These are phyloP conservation scores for Trachymyrmex septentrionalis DNA, from an alignment of 1,140 invertebrate genomes.

Conservation along the genomic window DNA sequence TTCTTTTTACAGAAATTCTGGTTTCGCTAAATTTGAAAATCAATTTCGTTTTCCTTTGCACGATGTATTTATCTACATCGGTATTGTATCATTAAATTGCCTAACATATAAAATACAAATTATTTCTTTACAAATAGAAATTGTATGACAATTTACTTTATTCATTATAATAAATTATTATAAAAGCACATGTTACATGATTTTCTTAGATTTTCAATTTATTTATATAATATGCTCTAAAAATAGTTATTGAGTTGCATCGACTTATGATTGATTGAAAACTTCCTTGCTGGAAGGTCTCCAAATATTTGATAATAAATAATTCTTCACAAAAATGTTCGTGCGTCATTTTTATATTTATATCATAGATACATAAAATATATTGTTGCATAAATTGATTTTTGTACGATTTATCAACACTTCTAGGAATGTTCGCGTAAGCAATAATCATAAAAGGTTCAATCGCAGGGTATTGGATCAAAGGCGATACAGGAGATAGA, in stretches of 20 bases:
- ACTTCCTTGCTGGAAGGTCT: not conserved
- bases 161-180: not conserved
- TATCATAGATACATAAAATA: not conserved
- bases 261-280: not conserved
- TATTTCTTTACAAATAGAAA: constrained; percentile 10
- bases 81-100: not conserved
- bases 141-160: not conserved
- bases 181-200: not conserved
- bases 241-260: not conserved
- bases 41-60: constrained; percentile 20
- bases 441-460: constrained; percentile 69
- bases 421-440: not conserved
- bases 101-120: not conserved
- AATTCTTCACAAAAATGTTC: constrained; percentile 12
- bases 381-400: constrained; percentile 2
- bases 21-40: constrained; percentile 22
- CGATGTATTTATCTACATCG: not conserved
- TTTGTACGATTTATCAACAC: constrained; percentile 27
- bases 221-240: not conserved
- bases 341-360: constrained; percentile 4
- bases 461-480: constrained; percentile 55
- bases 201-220: not conserved
- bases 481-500: not conserved
- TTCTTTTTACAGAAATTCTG: constrained; percentile 11
- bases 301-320: constrained; percentile 17